phyloP scores from a whole-genome alignment of 1,140 invertebrate genomes.

The Orussus abietinus region DNA sequence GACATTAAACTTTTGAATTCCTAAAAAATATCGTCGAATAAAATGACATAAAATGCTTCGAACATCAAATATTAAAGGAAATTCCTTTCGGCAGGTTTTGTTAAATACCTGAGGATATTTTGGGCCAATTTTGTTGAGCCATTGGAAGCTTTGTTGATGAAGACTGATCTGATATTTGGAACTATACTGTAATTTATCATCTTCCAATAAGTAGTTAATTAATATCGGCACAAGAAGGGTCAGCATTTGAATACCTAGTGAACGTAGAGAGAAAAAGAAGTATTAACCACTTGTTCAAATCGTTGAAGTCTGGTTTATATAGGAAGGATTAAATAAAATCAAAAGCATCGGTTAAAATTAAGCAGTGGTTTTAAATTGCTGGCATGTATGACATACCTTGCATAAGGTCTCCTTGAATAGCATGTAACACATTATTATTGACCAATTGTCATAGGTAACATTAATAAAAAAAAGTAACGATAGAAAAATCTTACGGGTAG shows the following conservation, averaged over 20 bases:
- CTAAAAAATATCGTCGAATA: slow-evolving; percentile 53
- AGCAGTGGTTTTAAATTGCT: slow-evolving; percentile 8
- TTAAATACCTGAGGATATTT: slow-evolving; percentile 76
- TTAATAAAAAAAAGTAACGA: too few species aligned
- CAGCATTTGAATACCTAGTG: slow-evolving; percentile 83
- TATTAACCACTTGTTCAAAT: slow-evolving; percentile 5
- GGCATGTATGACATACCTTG: slow-evolving; percentile 49
- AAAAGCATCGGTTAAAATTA: slow-evolving; percentile 3
- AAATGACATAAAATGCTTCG: slow-evolving; percentile 4
- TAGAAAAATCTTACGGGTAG: slow-evolving; percentile 72
- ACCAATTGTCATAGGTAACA: too few species aligned
- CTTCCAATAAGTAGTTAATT: slow-evolving; percentile 77
- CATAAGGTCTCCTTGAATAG: slow-evolving; percentile 54
- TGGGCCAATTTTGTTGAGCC: slow-evolving; percentile 86
- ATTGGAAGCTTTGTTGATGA: slow-evolving; percentile 83
- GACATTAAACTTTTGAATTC: slow-evolving; percentile 90
- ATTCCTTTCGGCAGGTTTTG: not conserved
- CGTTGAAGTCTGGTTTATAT: slow-evolving; percentile 4
- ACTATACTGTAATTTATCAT: slow-evolving; percentile 58
- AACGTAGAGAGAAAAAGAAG: slow-evolving; percentile 28
- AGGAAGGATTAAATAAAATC: slow-evolving; percentile 20
- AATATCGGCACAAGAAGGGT: slow-evolving; percentile 83
- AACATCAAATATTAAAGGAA: not conserved
- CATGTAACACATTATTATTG: slow-evolving; percentile 40
- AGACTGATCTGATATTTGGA: slow-evolving; percentile 65